A percentile compares a stretch with the other conserved stretches of the same genome.
Evolutionary conservation across 2,113 vertebrate species (phyloP).

Genomic region (Chlamydotis undulata): DNA sequence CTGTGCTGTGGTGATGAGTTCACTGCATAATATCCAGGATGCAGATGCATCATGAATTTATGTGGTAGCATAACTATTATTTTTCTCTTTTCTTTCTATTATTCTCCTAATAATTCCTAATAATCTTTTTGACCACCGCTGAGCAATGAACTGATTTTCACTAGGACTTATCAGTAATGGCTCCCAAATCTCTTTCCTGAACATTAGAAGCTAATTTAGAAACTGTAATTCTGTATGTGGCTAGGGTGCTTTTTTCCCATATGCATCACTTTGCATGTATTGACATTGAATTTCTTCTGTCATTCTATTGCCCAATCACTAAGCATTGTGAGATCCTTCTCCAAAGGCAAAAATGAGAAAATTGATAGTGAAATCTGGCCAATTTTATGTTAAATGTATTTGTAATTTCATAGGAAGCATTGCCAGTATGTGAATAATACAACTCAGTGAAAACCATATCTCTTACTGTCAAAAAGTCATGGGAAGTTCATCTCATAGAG

Average conservation of each 20-base stretch:
- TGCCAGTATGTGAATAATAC: conserved; percentile 15
- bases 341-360: conserved; percentile 36
- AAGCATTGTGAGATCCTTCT: conserved; percentile 31
- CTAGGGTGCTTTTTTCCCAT: neutral
- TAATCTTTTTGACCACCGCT: neutral
- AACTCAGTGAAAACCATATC: neutral
- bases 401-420: conserved; percentile 6
- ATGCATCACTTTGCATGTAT: conserved; percentile 24
- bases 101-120: conserved; percentile 1
- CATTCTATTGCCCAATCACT: conserved; percentile 29
- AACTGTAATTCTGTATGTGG: neutral
- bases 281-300: conserved; percentile 28
- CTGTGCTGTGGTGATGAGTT: neutral
- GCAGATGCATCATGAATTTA: neutral
- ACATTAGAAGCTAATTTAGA: conserved; percentile 26
- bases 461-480: neutral
- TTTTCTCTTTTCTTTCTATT: conserved; percentile 11
- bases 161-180: neutral
- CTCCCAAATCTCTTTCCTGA: neutral
- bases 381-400: conserved; percentile 32
- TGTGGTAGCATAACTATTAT: neutral
- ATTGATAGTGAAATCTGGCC: neutral
- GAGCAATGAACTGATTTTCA: conserved; percentile 42
- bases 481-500: neutral
- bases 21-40: neutral